Evolutionary conservation across 2,888 invertebrate genomes (phyloP).

Genomic region (Parelbella ahira): DNA sequence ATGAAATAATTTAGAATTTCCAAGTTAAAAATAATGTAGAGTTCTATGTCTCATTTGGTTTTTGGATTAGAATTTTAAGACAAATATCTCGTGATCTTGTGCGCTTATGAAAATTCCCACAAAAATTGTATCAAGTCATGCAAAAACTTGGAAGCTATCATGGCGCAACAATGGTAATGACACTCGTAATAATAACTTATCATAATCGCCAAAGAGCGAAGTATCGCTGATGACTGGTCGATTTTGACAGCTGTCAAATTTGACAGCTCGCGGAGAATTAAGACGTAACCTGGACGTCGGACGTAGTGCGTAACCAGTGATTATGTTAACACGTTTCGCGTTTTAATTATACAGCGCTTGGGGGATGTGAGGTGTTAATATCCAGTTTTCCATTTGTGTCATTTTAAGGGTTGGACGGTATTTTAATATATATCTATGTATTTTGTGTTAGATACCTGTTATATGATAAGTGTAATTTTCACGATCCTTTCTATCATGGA

Average conservation of each 20-base stretch:
- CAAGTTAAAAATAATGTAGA: too few species aligned
- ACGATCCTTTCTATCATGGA: too few species aligned
- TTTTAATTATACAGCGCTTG: conserved; percentile 64
- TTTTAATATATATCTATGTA: too few species aligned
- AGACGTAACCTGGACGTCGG: conserved; percentile 42
- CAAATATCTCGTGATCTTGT: too few species aligned
- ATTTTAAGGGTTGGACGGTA: conserved; percentile 20
- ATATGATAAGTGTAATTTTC: too few species aligned
- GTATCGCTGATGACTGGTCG: conserved; percentile 53
- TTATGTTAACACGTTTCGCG: conserved; percentile 64
- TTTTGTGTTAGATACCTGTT: too few species aligned
- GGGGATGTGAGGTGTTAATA: conserved; percentile 17
- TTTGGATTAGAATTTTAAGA: too few species aligned
- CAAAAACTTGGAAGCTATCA: conserved; percentile 36
- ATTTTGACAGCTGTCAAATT: conserved; percentile 37
- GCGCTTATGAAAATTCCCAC: conserved; percentile 15
- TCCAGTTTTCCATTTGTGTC: conserved; percentile 4
- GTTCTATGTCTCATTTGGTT: too few species aligned
- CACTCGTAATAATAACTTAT: conserved; percentile 65
- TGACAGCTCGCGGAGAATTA: conserved; percentile 36
- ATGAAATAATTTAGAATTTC: too few species aligned
- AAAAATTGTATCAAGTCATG: conserved; percentile 41
- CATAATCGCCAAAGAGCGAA: conserved; percentile 49
- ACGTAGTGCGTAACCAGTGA: conserved; percentile 55
- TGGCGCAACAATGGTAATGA: conserved; percentile 52